These are phyloP conservation scores for Coecobrya sp. DNA, from an alignment of 2,888 invertebrate genomes.

Conservation along the genomic window DNA sequence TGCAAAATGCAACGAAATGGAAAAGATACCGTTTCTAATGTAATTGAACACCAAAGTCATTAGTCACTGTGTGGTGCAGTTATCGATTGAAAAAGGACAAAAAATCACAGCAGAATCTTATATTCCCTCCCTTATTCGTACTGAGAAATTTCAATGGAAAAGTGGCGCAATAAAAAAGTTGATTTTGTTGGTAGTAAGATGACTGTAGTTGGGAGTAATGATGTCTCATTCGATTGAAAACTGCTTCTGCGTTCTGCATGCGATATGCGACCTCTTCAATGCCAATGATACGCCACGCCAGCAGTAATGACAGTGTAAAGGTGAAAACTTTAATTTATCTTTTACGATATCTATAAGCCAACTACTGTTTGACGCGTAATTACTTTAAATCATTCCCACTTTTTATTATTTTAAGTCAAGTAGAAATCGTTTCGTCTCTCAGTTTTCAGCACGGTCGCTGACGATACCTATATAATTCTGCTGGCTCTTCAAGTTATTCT, in stretches of 20 bases:
- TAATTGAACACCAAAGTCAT: slow-evolving; percentile 66
- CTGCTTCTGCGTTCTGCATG: neutral
- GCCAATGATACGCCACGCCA: slow-evolving; percentile 3
- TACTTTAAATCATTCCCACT: slow-evolving; percentile 31
- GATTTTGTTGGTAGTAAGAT: neutral
- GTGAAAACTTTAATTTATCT: slow-evolving; percentile 37
- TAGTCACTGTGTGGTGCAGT: slow-evolving; percentile 32
- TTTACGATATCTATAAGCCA: slow-evolving; percentile 25
- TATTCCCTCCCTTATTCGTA: neutral
- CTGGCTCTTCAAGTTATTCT: neutral
- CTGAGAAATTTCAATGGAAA: slow-evolving; percentile 1
- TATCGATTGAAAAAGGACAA: slow-evolving; percentile 41
- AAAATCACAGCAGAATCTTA: neutral
- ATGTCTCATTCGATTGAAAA: neutral
- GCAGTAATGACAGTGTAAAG: neutral
- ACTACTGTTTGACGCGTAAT: slow-evolving; percentile 43
- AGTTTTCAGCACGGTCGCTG: neutral
- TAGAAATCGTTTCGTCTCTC: neutral
- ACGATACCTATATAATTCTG: neutral
- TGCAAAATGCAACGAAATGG: neutral
- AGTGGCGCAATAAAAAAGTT: slow-evolving; percentile 27
- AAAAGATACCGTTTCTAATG: slow-evolving; percentile 53
- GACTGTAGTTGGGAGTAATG: neutral
- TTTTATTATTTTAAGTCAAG: slow-evolving; percentile 30
- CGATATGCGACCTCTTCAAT: neutral